phyloP scores from a whole-genome alignment of 2,888 invertebrate genomes.

The Melanotus villosus region DNA sequence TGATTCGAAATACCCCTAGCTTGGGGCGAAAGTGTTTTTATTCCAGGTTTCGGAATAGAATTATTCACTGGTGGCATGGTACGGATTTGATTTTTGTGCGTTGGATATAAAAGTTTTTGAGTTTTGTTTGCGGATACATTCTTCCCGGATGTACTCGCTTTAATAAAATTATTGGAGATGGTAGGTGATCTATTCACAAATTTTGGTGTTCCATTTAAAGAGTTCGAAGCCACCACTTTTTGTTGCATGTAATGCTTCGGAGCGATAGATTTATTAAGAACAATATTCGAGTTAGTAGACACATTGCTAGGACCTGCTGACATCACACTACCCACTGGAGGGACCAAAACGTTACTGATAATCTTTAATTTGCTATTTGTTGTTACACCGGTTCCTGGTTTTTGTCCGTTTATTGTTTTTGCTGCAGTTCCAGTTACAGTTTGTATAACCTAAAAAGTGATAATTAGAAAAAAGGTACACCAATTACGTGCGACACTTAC shows the following conservation, averaged over 20 bases:
- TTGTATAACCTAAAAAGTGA: slow-evolving; percentile 47
- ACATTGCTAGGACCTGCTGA: slow-evolving; percentile 55
- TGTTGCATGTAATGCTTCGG: slow-evolving; percentile 60
- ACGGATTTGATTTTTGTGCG: slow-evolving; percentile 64
- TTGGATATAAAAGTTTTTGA: slow-evolving; percentile 59
- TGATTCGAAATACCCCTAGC: slow-evolving; percentile 47
- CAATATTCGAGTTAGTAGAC: slow-evolving; percentile 53
- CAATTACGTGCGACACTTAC: too few species aligned
- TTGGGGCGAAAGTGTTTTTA: slow-evolving; percentile 64
- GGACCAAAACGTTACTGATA: slow-evolving; percentile 63
- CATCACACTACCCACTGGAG: slow-evolving; percentile 35
- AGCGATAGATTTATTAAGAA: slow-evolving; percentile 40
- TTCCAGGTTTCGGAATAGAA: slow-evolving; percentile 58
- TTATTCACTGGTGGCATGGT: slow-evolving; percentile 61
- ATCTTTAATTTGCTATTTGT: slow-evolving; percentile 65
- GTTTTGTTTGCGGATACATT: slow-evolving; percentile 30
- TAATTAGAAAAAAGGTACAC: neutral
- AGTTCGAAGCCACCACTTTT: slow-evolving; percentile 59
- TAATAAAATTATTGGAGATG: slow-evolving; percentile 29
- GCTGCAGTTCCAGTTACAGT: slow-evolving; percentile 47
- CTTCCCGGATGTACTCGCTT: slow-evolving; percentile 28
- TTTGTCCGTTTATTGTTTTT: slow-evolving; percentile 64
- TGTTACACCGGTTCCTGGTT: slow-evolving; percentile 42
- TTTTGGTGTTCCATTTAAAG: slow-evolving; percentile 61
- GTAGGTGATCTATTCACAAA: slow-evolving; percentile 59